Conservation (phyloP, 2,888 invertebrate species). For the Keiferia lycopersicella region DNA sequence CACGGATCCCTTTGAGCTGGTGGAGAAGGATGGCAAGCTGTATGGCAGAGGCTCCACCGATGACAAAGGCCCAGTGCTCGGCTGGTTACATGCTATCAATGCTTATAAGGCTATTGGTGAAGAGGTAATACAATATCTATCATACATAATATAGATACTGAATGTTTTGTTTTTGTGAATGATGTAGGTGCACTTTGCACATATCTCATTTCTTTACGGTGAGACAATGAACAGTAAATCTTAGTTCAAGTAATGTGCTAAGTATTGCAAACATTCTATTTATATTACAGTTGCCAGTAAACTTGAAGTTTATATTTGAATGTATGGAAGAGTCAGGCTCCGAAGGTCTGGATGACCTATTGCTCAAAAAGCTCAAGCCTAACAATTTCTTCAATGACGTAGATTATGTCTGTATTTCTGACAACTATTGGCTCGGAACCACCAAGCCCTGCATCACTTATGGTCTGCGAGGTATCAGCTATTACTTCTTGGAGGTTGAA, state of each 20-base stretch:
- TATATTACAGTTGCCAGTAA: constrained; percentile 84
- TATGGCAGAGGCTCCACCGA: constrained; percentile 96
- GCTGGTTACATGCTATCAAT: constrained; percentile 97
- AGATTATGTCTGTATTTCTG: constrained; percentile 98
- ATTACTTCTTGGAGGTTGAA: constrained; percentile 93
- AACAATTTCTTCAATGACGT: constrained; percentile 90
- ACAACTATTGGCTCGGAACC: constrained; percentile 99
- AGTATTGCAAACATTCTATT: too few relatives aligned
- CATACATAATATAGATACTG: too few relatives aligned
- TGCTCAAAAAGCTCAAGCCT: constrained; percentile 78
- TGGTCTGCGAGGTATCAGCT: constrained; percentile 95
- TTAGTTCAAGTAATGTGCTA: not conserved
- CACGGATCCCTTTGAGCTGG: constrained; percentile 95
- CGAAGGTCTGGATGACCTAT: constrained; percentile 94
- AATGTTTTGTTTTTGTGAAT: too few relatives aligned
- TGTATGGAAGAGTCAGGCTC: constrained; percentile 99
- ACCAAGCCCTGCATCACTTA: constrained; percentile 98
- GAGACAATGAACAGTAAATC: too few relatives aligned
- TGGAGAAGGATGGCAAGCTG: constrained; percentile 93
- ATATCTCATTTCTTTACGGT: too few relatives aligned
- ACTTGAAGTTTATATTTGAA: constrained; percentile 95
- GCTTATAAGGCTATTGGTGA: constrained; percentile 88
- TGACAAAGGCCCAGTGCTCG: constrained; percentile 97
- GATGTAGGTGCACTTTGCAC: too few relatives aligned
- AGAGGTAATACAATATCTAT: constrained; percentile 58